Evolutionary conservation across 2,113 vertebrate genomes (phyloP).

Genomic region (Raphicerus campestris): DNA sequence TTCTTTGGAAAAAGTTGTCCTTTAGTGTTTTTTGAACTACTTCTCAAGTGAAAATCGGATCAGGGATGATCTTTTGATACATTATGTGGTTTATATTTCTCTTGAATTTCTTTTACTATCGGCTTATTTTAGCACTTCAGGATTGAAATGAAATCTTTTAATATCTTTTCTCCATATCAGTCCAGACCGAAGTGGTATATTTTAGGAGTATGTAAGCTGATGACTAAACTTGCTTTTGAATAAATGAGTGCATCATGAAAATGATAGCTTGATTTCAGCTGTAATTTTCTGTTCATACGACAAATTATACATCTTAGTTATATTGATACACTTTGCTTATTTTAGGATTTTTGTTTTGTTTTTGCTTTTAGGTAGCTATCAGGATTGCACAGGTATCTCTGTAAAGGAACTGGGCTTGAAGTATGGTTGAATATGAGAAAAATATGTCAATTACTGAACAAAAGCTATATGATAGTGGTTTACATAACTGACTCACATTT

Average conservation of each 20-base stretch:
- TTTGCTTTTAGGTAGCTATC: background rate
- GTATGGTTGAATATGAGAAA: background rate
- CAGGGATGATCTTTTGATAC: constrained; percentile 9
- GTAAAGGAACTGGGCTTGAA: background rate
- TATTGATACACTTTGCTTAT: background rate
- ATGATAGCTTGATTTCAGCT: constrained; percentile 22
- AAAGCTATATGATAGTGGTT: background rate
- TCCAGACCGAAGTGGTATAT: background rate
- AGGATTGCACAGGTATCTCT: background rate
- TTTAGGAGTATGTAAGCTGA: constrained; percentile 27
- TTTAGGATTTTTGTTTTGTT: background rate
- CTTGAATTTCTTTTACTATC: constrained; percentile 36
- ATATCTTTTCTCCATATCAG: background rate
- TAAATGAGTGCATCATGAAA: constrained; percentile 7
- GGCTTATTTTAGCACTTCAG: constrained; percentile 1
- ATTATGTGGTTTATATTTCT: constrained; percentile 21
- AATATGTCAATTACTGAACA: background rate
- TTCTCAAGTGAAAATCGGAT: constrained; percentile 38
- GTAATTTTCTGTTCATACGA: background rate
- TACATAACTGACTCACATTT: background rate
- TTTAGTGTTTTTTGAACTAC: background rate
- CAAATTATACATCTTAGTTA: background rate
- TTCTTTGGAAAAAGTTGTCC: constrained; percentile 52
- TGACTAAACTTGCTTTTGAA: constrained; percentile 33
- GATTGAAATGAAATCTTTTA: constrained; percentile 28